Base-by-base conservation (phyloP, 2,797 vertebrate genomes). In the Artibeus jamaicensis region DNA sequence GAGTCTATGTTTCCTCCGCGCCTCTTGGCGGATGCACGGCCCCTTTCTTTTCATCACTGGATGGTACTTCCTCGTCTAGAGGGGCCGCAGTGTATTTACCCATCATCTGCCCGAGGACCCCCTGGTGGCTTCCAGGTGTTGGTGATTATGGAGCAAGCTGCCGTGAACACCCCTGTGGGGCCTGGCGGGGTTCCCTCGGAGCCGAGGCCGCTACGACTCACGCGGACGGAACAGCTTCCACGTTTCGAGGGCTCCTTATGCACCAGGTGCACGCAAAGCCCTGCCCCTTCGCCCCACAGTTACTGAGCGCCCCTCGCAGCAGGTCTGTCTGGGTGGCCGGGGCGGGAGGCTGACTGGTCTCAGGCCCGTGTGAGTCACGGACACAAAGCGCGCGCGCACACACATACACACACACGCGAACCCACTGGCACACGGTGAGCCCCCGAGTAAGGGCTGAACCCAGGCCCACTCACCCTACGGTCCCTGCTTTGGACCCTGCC, bases 401-500 rank as follows among this genome's bases (percentile, higher is more conserved):
- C 26, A 12, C n/a, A 15, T n/a, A n/a, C n/a, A n/a, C 26, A 12
- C n/a, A 15, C 22, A 16, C 11, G 1, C 32, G 24, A 37, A 50
- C 4, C 4, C 6, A 1, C 19, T 0, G 5, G 2, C 15, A 1
- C 0, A 4, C 0, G 1, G 21, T 6, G 24, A 37, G 22, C 65
- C 57, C n/a, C 50, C 1, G 0, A 29, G n/a, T 10, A 1, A 21
- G 50, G 26, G 71, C 0, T 16, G 74, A 68, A 18, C 15, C 37
- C 44, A 67, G 46, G 68, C 19, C 10, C 0, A 3, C 22, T 53
- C 8, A 15, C 65, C 6, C 16, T 6, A 8, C 24, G 34, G 19
- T 21, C 53, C 82, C 57, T 4, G 62, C 29, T 62, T 14, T 5
- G 15, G 26, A 32, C 59, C 29, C 70, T 5, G 14, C 29, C 1